Conservation (phyloP, 1,140 invertebrate genomes). For the Brachionus rotundiformis region DNA sequence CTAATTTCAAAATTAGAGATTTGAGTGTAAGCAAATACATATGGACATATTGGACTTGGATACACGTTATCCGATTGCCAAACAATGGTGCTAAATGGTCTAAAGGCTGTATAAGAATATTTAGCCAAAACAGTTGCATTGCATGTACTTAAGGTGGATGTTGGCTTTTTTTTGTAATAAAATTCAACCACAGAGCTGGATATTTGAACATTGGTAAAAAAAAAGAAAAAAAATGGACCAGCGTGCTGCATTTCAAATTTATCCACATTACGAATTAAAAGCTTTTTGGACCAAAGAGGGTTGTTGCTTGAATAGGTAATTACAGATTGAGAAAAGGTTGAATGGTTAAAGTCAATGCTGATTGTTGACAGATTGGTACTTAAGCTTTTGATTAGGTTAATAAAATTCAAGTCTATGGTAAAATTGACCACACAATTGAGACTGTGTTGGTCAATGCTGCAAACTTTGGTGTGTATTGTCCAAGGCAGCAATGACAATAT, state of each 20-base stretch:
- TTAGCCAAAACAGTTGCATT: not conserved
- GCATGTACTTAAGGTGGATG: not conserved
- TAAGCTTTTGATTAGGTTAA: not conserved
- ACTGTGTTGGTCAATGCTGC: not conserved
- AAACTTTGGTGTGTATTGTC: not conserved
- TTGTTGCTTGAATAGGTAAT: not conserved
- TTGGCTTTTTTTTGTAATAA: not conserved
- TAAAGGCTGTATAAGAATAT: no score
- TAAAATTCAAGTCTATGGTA: not conserved
- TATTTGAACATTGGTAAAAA: not conserved
- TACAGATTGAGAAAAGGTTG: not conserved
- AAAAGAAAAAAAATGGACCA: not conserved
- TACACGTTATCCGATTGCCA: not conserved
- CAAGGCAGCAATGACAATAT: not conserved
- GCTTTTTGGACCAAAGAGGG: not conserved
- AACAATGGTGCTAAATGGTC: not conserved
- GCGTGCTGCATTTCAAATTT: not conserved
- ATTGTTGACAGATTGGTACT: not conserved
- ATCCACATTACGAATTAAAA: not conserved
- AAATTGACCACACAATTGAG: not conserved
- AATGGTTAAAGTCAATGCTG: not conserved
- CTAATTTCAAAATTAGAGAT: not conserved
- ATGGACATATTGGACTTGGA: not conserved
- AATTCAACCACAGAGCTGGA: not conserved
- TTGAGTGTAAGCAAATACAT: not conserved